Base-by-base conservation (phyloP, 2,113 vertebrate genomes). In the Cyanoderma ruficeps region DNA sequence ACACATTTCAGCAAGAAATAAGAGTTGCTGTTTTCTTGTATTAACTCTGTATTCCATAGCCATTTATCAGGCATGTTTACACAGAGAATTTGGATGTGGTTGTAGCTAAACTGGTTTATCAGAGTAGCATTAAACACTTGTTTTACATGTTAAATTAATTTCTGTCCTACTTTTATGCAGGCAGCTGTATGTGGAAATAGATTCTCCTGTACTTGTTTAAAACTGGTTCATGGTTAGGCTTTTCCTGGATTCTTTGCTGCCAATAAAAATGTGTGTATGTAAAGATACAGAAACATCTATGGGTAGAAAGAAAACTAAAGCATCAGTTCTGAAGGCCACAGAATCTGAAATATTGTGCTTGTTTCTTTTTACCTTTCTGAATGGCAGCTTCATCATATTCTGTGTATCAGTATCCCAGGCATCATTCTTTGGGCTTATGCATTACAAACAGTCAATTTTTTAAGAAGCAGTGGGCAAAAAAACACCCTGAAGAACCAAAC, bases 91-190 rank as follows among this genome's bases (percentile, higher is more conserved):
- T 69, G 67, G 44, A 91, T 60, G 64, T 67, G 67, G n/a, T 37
- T 83, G 74, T 59, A 93, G 83, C 42, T 90, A 65, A 95, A 87
- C 88, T 92, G 83, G 70, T 96, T 96, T 92, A 61, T 67, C 81
- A 69, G 31, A 93, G 35, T 30, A 87, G n/a, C 3, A 5, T 69
- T 79, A 72, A 81, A 85, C 33, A 65, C 61, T 93, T 72, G 47
- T 55, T 95, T 96, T 65, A 87, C 67, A 69, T 50, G 61, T 68
- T 71, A 49, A 41, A 71, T 55, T 87, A 91, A 21, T 78, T 87
- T 64, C 56, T 95, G 50, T 37, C 72, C 78, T 91, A n/a, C 6
- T 9, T 76, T 85, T 70, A 23, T 50, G 27, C 53, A 53, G 65
- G 30, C n/a, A 93, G 25, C 9, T 93, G 55, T 57, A 46, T 89